phyloP scores from a whole-genome alignment of 2,113 vertebrate genomes.

The Trinectes maculatus region DNA sequence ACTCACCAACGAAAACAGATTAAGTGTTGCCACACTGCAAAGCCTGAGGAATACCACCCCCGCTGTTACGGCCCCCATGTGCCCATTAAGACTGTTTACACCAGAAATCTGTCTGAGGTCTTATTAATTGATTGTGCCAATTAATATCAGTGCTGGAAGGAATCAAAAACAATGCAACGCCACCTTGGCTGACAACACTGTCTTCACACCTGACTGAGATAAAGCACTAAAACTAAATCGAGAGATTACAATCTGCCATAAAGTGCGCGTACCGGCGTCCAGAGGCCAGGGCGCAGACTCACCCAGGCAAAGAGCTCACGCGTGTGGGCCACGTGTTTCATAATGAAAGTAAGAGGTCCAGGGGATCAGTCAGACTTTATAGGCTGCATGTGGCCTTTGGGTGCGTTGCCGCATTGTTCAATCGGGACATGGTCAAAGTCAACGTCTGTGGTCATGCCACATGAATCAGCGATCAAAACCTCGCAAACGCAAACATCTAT shows the following conservation, averaged over 20 bases:
- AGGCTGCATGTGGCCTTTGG: not conserved
- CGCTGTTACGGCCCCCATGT: slow-evolving; percentile 11
- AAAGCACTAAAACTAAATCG: slow-evolving; percentile 31
- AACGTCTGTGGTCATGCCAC: too few species aligned
- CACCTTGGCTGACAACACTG: slow-evolving; percentile 1
- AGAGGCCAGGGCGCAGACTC: slow-evolving; percentile 37
- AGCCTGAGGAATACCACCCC: slow-evolving; percentile 17
- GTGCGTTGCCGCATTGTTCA: not conserved
- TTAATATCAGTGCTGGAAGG: slow-evolving; percentile 7
- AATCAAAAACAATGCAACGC: slow-evolving; percentile 11
- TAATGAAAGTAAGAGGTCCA: slow-evolving; percentile 18
- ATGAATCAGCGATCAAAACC: too few species aligned
- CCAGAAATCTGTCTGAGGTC: slow-evolving; percentile 5
- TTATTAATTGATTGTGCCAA: slow-evolving; percentile 31
- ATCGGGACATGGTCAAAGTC: slow-evolving; percentile 22
- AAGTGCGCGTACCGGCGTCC: slow-evolving; percentile 35
- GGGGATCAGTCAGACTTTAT: slow-evolving; percentile 26
- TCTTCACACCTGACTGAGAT: slow-evolving; percentile 42
- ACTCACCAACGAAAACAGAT: slow-evolving; percentile 53
- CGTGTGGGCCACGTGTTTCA: slow-evolving; percentile 22
- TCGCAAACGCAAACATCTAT: too few species aligned
- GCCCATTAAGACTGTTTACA: not conserved
- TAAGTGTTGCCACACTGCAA: slow-evolving; percentile 40
- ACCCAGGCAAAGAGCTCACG: slow-evolving; percentile 31
- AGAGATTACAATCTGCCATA: slow-evolving; percentile 52